phyloP scores from a whole-genome alignment of 1,140 invertebrate species.

The Venturia canescens region DNA sequence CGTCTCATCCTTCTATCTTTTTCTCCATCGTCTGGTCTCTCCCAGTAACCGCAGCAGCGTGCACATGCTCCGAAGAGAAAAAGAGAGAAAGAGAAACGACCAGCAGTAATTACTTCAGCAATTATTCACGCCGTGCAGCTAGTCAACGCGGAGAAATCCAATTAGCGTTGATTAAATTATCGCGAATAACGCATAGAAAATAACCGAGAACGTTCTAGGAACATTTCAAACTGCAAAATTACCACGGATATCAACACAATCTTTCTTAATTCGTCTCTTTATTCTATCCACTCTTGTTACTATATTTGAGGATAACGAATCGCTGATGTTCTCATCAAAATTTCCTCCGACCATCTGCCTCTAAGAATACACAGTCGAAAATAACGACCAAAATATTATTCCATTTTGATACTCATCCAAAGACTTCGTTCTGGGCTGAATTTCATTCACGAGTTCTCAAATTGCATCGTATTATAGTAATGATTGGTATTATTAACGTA shows the following conservation, averaged over 20 bases:
- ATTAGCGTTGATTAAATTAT: conserved; percentile 47
- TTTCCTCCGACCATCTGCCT: neutral
- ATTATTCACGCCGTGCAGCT: conserved; percentile 56
- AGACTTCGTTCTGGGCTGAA: no score
- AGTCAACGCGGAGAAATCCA: conserved; percentile 45
- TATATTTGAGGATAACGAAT: neutral
- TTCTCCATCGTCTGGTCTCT: conserved; percentile 5
- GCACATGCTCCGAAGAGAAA: neutral
- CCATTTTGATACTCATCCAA: no score
- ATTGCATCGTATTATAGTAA: no score
- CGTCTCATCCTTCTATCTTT: conserved; percentile 50
- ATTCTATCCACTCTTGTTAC: neutral
- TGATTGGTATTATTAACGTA: no score
- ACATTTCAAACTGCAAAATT: conserved; percentile 1
- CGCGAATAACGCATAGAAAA: conserved; percentile 30
- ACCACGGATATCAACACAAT: neutral
- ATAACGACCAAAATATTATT: no score
- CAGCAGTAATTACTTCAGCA: conserved; percentile 63
- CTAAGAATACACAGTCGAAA: neutral
- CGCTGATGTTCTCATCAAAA: no score
- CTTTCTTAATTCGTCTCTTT: neutral
- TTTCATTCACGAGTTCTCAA: no score
- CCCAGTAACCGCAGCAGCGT: conserved; percentile 1
- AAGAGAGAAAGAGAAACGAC: conserved; percentile 23
- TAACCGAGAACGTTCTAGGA: neutral